Evolutionary conservation across 2,888 invertebrate species (phyloP).

Genomic region (Nysson spinosus): DNA sequence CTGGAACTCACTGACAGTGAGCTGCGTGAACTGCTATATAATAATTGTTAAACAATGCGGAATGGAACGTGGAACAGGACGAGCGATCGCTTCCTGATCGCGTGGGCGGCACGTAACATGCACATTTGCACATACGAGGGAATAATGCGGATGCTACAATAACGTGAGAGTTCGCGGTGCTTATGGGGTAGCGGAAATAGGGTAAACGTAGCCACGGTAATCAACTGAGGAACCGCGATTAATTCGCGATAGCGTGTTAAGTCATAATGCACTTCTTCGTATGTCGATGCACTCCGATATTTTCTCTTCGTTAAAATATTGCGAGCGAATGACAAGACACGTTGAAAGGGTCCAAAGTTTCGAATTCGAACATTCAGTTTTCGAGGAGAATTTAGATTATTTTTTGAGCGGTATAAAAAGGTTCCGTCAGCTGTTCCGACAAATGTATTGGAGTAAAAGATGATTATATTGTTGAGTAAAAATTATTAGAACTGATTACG

Average conservation of each 20-base stretch:
- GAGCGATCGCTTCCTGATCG: slow-evolving; percentile 57
- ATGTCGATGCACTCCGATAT: slow-evolving; percentile 22
- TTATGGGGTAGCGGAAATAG: slow-evolving; percentile 43
- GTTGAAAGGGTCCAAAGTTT: background rate
- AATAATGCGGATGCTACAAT: slow-evolving; percentile 52
- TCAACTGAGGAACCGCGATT: slow-evolving; percentile 37
- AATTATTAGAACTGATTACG: no score
- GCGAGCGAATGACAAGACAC: background rate
- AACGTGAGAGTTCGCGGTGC: slow-evolving; percentile 36
- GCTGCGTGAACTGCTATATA: slow-evolving; percentile 25
- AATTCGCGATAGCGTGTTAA: slow-evolving; percentile 7
- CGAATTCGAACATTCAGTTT: no score
- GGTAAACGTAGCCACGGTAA: slow-evolving; percentile 37
- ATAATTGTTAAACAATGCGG: slow-evolving; percentile 66
- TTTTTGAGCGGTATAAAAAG: no score
- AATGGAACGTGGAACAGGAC: slow-evolving; percentile 47
- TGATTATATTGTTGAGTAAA: no score
- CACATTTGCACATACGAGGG: slow-evolving; percentile 46
- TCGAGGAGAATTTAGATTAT: no score
- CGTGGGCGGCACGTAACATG: slow-evolving; percentile 59
- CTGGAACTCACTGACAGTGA: background rate
- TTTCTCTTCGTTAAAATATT: slow-evolving; percentile 14
- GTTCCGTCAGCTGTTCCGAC: no score
- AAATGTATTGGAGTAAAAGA: no score
- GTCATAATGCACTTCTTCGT: slow-evolving; percentile 22